phyloP scores from a whole-genome alignment of 2,113 vertebrate genomes.

The Mesoclemmys tuberculata region DNA sequence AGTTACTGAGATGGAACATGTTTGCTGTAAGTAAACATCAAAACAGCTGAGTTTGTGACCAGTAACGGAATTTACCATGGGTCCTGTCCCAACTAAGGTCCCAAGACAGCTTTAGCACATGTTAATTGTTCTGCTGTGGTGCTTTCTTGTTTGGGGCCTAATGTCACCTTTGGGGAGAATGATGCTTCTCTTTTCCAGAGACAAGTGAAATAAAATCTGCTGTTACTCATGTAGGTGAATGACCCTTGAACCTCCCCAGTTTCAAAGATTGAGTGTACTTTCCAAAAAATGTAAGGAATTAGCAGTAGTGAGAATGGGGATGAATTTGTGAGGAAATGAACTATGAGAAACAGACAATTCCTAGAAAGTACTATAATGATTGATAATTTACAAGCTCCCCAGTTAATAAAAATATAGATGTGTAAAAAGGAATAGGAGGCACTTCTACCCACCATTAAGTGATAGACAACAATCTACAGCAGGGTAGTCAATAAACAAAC shows the following conservation, averaged over 20 bases:
- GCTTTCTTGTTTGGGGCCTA: not conserved
- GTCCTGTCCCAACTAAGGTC: constrained; percentile 8
- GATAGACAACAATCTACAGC: not conserved
- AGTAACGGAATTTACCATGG: constrained; percentile 48
- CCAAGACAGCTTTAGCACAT: not conserved
- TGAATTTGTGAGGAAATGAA: not conserved
- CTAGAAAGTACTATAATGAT: not conserved
- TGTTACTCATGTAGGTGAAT: not conserved
- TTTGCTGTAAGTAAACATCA: constrained; percentile 31
- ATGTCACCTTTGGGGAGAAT: not conserved
- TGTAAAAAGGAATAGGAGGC: not conserved
- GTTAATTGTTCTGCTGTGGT: not conserved
- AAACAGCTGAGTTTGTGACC: constrained; percentile 12
- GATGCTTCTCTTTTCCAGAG: not conserved
- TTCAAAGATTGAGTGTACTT: not conserved
- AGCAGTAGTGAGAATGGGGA: not conserved
- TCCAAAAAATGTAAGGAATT: not conserved
- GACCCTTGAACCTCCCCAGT: too few species aligned
- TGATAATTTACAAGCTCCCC: not conserved
- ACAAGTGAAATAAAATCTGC: not conserved
- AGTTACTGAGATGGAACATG: not conserved
- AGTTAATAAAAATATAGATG: not conserved
- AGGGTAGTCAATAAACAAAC: too few species aligned
- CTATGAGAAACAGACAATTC: not conserved
- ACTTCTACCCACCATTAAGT: not conserved